Conservation (phyloP, 2,797 vertebrate species). For the Crypturellus tataupa region DNA sequence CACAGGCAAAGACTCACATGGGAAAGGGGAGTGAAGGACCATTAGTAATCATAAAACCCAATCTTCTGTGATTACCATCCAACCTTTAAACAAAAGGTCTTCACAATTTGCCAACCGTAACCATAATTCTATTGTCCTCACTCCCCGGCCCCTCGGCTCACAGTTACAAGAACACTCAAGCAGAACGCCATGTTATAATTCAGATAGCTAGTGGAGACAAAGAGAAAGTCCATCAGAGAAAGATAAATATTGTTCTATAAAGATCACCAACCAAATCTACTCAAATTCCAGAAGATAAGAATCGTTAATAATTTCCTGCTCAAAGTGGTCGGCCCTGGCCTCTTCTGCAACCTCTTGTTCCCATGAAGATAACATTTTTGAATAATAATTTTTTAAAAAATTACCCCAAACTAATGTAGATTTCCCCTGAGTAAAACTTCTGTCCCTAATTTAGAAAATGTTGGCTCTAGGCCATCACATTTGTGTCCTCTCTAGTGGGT, state of each 20-base stretch:
- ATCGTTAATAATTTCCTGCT: conserved; percentile 78
- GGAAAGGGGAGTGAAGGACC: conserved; percentile 20
- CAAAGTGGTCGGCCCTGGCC: conserved; percentile 58
- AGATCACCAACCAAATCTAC: conserved; percentile 73
- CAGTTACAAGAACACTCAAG: conserved; percentile 51
- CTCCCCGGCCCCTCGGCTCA: background rate
- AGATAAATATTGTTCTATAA: conserved; percentile 75
- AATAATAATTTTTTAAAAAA: background rate
- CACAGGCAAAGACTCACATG: conserved; percentile 21
- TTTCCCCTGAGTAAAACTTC: conserved; percentile 59
- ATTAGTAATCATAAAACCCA: conserved; percentile 54
- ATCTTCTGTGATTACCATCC: conserved; percentile 51
- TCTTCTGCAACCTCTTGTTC: conserved; percentile 70
- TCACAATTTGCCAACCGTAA: conserved; percentile 48
- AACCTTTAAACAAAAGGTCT: conserved; percentile 56
- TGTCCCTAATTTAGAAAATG: conserved; percentile 23
- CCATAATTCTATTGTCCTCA: conserved; percentile 63
- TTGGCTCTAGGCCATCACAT: conserved; percentile 23
- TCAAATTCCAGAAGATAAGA: conserved; percentile 79
- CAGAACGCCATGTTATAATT: conserved; percentile 57
- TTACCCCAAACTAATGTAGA: conserved; percentile 45
- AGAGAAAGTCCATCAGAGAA: conserved; percentile 63
- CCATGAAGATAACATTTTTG: conserved; percentile 71
- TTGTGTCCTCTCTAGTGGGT: conserved; percentile 18
- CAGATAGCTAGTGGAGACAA: conserved; percentile 48